These are phyloP conservation scores for Lasioglossum figueresi DNA, from an alignment of 2,888 invertebrate species.

Conservation along the genomic window DNA sequence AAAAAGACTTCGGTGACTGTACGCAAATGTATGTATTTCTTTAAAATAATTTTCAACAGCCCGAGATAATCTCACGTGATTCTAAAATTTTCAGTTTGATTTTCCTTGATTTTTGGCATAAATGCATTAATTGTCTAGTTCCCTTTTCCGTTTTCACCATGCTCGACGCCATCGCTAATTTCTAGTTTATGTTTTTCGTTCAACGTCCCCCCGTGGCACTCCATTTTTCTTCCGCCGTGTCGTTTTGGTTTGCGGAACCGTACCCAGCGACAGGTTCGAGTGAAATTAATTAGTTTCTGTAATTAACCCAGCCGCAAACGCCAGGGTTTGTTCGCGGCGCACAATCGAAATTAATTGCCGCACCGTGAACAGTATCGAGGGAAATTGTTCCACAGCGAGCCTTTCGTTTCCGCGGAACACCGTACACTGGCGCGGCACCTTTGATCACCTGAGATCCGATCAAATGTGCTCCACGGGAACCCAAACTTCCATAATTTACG, in stretches of 20 bases:
- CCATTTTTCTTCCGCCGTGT: not conserved
- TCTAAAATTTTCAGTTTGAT: not conserved
- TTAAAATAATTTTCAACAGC: not conserved
- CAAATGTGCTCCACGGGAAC: not conserved
- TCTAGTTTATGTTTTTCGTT: not conserved
- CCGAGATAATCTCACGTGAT: too few relatives aligned
- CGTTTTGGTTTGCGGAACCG: not conserved
- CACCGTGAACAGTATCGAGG: conserved; percentile 14
- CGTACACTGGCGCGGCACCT: not conserved
- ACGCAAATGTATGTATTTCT: not conserved
- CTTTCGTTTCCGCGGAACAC: not conserved
- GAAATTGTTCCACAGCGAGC: conserved; percentile 16
- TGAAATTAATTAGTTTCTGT: conserved; percentile 53
- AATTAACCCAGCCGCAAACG: conserved; percentile 43
- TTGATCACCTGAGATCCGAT: conserved; percentile 3
- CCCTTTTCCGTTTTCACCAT: not conserved
- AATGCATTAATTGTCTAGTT: not conserved
- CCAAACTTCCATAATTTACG: too few relatives aligned
- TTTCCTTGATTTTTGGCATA: not conserved
- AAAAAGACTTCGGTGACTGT: too few relatives aligned
- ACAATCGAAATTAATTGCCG: conserved; percentile 50
- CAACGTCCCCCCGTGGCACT: not conserved
- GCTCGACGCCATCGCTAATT: not conserved
- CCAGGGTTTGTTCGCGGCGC: conserved; percentile 26
- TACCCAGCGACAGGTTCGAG: conserved; percentile 17